Percentiles rank a stretch among this genome's conserved stretches.
phyloP scores from a whole-genome alignment of 2,113 vertebrate species.

The Nothobranchius kuhntae region DNA sequence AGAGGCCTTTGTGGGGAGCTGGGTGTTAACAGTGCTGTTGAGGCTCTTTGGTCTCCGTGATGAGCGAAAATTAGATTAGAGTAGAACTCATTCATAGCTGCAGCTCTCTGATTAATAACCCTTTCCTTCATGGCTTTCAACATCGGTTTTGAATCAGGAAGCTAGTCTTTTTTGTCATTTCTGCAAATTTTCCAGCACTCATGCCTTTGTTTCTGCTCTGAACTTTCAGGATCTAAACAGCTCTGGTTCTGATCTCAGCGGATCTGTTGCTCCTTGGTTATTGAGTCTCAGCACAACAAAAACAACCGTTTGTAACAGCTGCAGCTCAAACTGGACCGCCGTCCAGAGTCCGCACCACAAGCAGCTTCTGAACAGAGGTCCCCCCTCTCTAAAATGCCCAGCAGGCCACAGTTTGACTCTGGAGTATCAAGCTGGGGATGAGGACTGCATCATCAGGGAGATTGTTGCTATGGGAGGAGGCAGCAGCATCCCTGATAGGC shows the following conservation, averaged over 20 bases:
- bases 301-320: constrained; percentile 49
- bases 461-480: constrained; percentile 57
- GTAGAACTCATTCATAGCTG: no score
- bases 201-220: constrained; percentile 12
- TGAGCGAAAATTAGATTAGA: no score
- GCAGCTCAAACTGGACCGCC: constrained; percentile 26
- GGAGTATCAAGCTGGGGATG: constrained; percentile 50
- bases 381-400: constrained; percentile 45
- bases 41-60: no score
- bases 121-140: no score
- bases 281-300: not conserved
- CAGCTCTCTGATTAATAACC: no score
- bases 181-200: no score
- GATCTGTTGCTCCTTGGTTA: constrained; percentile 26
- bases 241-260: constrained; percentile 8
- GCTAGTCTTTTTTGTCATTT: no score
- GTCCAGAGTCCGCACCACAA: not conserved
- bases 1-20: no score
- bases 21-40: no score
- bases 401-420: constrained; percentile 60
- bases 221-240: constrained; percentile 36
- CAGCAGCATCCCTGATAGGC: constrained; percentile 12
- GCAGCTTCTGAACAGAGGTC: not conserved
- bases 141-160: no score
- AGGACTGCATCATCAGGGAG: constrained; percentile 64